phyloP scores from a whole-genome alignment of 2,113 vertebrate species.

The Syngnathus scovelli region DNA sequence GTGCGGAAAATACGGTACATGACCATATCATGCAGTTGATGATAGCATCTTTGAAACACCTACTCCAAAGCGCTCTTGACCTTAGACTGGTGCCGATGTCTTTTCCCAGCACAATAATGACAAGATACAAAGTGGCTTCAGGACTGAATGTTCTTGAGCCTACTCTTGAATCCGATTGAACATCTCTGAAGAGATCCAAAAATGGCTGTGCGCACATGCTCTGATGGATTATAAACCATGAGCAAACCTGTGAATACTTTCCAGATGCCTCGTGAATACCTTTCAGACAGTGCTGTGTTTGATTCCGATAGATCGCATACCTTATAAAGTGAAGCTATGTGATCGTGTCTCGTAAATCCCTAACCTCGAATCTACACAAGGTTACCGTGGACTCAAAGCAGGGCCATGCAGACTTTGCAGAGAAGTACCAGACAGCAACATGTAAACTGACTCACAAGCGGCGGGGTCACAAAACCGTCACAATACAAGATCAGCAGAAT shows the following conservation, averaged over 20 bases:
- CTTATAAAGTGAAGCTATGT: not conserved
- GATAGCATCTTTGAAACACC: too few species aligned
- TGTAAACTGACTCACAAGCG: conserved; percentile 45
- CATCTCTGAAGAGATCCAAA: too few species aligned
- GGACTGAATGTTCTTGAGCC: too few species aligned
- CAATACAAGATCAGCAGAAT: conserved; percentile 4
- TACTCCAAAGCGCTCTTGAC: too few species aligned
- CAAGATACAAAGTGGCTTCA: too few species aligned
- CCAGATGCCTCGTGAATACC: not conserved
- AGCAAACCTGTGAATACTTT: not conserved
- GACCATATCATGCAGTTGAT: too few species aligned
- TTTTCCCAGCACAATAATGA: too few species aligned
- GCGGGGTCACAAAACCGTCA: conserved; percentile 21
- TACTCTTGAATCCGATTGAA: too few species aligned
- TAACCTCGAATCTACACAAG: not conserved
- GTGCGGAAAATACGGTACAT: too few species aligned
- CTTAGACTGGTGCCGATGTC: too few species aligned
- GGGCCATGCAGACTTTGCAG: conserved; percentile 19
- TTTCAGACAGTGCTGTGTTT: not conserved
- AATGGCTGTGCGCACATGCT: too few species aligned
- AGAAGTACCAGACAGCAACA: conserved; percentile 38
- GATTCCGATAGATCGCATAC: not conserved
- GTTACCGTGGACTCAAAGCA: not conserved
- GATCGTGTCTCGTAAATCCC: not conserved
- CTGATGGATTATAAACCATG: not conserved